A percentile compares a stretch with the other conserved stretches of the same genome.
These are phyloP conservation scores for Sylvia atricapilla DNA, from an alignment of 2,113 vertebrate genomes.

Conservation along the genomic window DNA sequence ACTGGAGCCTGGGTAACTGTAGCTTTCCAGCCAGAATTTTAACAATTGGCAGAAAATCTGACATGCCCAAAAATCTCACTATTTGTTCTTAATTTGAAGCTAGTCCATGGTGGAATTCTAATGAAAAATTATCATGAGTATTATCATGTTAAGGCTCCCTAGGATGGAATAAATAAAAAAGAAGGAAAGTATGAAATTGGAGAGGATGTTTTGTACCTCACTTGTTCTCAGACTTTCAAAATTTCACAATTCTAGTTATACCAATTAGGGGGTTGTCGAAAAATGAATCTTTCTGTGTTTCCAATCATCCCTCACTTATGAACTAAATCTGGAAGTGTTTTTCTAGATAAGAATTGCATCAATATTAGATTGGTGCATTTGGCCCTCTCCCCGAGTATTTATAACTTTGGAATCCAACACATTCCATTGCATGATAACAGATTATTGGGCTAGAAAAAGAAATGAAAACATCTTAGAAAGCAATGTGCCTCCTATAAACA, in stretches of 20 bases:
- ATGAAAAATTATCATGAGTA: not conserved
- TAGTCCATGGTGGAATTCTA: not conserved
- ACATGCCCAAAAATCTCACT: not conserved
- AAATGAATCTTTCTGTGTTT: not conserved
- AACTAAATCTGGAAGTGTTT: not conserved
- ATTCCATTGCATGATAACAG: not conserved
- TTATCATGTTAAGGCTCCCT: not conserved
- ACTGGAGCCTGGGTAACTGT: not conserved
- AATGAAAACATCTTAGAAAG: not conserved
- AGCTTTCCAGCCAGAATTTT: not conserved
- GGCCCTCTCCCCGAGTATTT: not conserved
- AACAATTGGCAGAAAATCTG: not conserved
- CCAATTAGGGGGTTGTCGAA: not conserved
- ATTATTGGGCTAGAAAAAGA: not conserved
- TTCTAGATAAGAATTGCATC: not conserved
- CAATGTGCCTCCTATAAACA: not conserved
- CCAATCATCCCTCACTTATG: not conserved
- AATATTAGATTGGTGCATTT: not conserved
- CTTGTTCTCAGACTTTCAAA: not conserved
- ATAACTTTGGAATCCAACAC: not conserved
- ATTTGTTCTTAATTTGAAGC: not conserved
- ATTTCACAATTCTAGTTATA: not conserved
- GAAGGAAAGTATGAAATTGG: not conserved
- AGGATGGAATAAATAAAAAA: not conserved
- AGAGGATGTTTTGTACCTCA: not conserved